Conservation (phyloP, 2,888 invertebrate species). For the Podabrus alpinus region DNA sequence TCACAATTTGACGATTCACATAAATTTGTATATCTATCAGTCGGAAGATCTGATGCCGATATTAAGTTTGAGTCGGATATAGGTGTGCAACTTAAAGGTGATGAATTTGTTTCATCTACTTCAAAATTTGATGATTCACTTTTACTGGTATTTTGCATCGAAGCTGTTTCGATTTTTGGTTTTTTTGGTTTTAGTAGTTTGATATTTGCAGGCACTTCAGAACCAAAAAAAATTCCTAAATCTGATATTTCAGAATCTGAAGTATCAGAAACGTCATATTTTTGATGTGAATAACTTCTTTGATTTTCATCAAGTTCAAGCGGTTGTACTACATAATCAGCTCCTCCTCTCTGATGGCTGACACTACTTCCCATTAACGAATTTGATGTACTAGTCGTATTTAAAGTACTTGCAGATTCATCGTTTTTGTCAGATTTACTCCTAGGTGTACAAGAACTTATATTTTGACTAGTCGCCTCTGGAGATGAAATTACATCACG, state of each 20-base stretch:
- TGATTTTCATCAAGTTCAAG: not conserved
- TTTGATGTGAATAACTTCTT: not conserved
- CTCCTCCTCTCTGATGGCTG: conserved; percentile 8
- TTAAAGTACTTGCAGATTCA: not conserved
- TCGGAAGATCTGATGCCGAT: not conserved
- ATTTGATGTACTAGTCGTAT: not conserved
- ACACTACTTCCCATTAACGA: conserved; percentile 20
- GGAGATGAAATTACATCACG: not conserved
- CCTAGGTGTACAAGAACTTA: not conserved
- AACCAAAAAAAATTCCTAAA: conserved; percentile 13
- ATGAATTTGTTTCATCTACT: not conserved
- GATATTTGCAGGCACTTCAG: not conserved
- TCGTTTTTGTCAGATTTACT: not conserved
- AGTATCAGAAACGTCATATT: not conserved
- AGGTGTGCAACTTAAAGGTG: not conserved
- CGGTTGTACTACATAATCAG: not conserved
- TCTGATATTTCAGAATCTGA: conserved; percentile 18
- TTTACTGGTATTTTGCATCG: not conserved
- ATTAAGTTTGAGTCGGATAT: not conserved
- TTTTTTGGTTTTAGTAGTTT: not conserved
- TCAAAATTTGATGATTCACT: not conserved
- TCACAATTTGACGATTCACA: too few species aligned
- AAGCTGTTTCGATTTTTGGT: not conserved
- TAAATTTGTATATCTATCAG: conserved; percentile 13
- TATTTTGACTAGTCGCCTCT: not conserved